Evolutionary conservation across 2,888 invertebrate species (phyloP), one percentile per base, ranked within the genome.

Genomic region (Campoletis raptor): DNA sequence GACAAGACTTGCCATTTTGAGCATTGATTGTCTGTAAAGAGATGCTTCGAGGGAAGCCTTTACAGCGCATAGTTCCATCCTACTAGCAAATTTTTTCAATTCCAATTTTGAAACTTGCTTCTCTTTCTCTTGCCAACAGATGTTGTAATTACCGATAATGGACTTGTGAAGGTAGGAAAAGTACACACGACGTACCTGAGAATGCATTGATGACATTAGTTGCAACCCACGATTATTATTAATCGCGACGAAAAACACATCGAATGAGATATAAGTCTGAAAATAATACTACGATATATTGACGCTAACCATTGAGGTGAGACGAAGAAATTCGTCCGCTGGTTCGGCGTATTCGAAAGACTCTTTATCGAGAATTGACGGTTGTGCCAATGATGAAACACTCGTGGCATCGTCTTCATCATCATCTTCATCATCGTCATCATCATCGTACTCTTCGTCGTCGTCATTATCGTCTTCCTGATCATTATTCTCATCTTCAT

Each of bases 141-240:
- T 81, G 30, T 90, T 88, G 64, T 93, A 93, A 86, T 93, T 93
- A 72, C 87, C 90, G 8, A 92, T 83, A 15, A 93, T 85, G 18
- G 93, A 93, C 86, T 93, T 92, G 73, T 92, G 91, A 9, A 93
- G 91, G 78, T 93, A 91, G 0, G 92, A 91, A 61, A 92, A 92
- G 80, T 93, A 93, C 0, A 92, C 92, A 9, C 91, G 86, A 76
- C 93, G 92, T 57, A 93, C 93, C 93, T 93, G 66, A 37, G 21
- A 18, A 10, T 10, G 37, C 10, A 37, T 42, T 37, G 36, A 37
- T 52, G 6, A n/a, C 21, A 57, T 45, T n/a, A 72, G 21, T 67
- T 37, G 10, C 24, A 24, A 15, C 6, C 7, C n/a, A 18, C 12
- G 61, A 2, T 30, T 40, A 18, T 57, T 18, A 45, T 61, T 1